Base-by-base conservation (phyloP, 2,888 invertebrate genomes). In the Altica lythri region DNA sequence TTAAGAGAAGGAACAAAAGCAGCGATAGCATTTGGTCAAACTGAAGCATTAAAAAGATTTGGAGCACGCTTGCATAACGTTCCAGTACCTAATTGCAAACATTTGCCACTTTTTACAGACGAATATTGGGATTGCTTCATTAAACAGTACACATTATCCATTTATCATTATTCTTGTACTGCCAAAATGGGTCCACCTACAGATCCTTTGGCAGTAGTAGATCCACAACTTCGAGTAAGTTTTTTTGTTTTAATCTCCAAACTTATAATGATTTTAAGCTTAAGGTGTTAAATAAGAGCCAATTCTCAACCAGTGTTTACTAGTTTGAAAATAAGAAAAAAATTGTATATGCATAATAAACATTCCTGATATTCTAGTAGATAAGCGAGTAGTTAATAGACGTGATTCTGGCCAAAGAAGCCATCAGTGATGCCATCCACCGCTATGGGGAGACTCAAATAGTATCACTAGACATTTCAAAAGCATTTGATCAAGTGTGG, bases 71-170 rank as follows among this genome's bases (percentile, higher is more conserved):
- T 86, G 63, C 88, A 91, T 75, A 81, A 80, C 46, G 86, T 84
- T 45, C 86, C 86, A 0, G 72, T 89, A 45, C 93, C 93, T 0
- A 92, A 92, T 59, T 94, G 93, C 72, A 89, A 89, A 66, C 89
- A 91, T 68, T 74, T 90, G 13, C 86, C 87, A 0, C 76, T 80
- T 1, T 90, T 81, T 63, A 91, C 92, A 0, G 92, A 93, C 64
- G 90, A 90, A 19, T 93, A 93, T 60, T 92, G 92, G 91, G 87
- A 92, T 56, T 93, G 93, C 68, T 83, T 82, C 25, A 84, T 92
- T 16, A 79, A 89, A 2, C 91, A 92, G 66, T 92, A 92, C 69
- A 92, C 92, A 0, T 86, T 92, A 83, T 91, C 92, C 0, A 92
- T 92, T 63, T 92, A 92, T 69, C 92, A 92, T 69, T 81, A 92